These are phyloP conservation scores for Turritopsis dohrnii DNA, from an alignment of 30 jellyfish, hydroid and myxozoan species.

Conservation along the genomic window DNA sequence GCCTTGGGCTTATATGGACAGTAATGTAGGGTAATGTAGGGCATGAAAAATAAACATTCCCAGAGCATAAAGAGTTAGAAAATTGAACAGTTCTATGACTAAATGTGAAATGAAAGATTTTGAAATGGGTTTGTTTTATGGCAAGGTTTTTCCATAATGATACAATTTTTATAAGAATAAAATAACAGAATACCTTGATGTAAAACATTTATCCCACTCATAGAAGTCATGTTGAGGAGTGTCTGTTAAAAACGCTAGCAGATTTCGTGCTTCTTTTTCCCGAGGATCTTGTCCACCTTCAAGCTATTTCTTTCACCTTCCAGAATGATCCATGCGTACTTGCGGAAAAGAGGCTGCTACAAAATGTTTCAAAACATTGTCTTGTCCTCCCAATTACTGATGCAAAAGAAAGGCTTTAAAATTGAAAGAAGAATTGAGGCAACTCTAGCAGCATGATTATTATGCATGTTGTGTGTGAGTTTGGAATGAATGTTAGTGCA, in stretches of 20 bases:
- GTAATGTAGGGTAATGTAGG: no score
- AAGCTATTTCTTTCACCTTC: conserved; percentile 12
- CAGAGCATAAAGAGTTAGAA: no score
- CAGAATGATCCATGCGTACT: conserved; percentile 41
- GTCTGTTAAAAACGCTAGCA: neutral
- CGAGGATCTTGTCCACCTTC: neutral
- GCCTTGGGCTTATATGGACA: no score
- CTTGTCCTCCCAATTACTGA: neutral
- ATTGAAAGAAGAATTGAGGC: neutral
- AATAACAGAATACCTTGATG: neutral
- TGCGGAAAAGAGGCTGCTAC: conserved; percentile 3
- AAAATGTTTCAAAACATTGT: conserved; percentile 3
- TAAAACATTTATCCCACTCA: neutral
- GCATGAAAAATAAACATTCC: no score
- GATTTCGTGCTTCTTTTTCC: neutral
- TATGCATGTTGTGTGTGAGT: no score
- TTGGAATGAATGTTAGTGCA: no score
- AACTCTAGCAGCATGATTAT: neutral
- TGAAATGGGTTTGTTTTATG: no score
- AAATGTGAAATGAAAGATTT: no score
- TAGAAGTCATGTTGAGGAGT: neutral
- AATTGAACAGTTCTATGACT: no score
- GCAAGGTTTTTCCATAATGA: no score
- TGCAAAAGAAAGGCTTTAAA: neutral
- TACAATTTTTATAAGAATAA: no score